These are phyloP conservation scores for Monochamus saltuarius DNA, from an alignment of 1,140 invertebrate genomes.

Conservation along the genomic window DNA sequence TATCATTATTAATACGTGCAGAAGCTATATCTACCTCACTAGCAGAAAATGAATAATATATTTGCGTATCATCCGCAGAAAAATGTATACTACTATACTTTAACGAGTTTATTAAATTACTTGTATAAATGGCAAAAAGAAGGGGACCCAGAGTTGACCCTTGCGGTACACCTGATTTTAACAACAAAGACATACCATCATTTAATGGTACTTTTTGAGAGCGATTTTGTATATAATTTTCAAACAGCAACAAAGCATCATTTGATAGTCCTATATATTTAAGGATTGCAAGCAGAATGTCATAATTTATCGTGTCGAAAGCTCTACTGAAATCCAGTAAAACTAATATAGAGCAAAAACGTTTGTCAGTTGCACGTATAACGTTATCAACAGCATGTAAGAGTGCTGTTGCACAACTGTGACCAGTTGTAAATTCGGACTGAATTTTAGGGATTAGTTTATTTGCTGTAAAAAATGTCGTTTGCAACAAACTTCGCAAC, in stretches of 20 bases:
- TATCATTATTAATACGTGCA: no score
- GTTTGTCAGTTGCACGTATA: slow-evolving; percentile 34
- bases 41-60: slow-evolving; percentile 1
- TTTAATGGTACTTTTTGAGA: no score
- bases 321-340: slow-evolving; percentile 45
- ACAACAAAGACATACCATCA: neutral
- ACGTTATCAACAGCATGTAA: slow-evolving; percentile 41
- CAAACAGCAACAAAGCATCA: neutral
- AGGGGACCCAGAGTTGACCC: neutral
- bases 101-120: neutral
- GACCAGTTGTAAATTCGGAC: slow-evolving; percentile 36
- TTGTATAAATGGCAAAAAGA: neutral
- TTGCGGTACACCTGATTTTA: neutral
- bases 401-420: slow-evolving; percentile 38
- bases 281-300: slow-evolving; percentile 3
- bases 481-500: no score
- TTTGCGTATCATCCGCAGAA: slow-evolving; percentile 1
- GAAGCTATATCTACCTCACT: neutral
- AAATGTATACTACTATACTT: neutral
- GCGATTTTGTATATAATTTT: neutral
- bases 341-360: slow-evolving; percentile 37
- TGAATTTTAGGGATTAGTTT: slow-evolving; percentile 19
- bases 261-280: slow-evolving; percentile 10
- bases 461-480: no score
- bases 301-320: slow-evolving; percentile 30